Evolutionary conservation across 2,113 vertebrate species (phyloP).

Genomic region (Caloenas nicobarica): DNA sequence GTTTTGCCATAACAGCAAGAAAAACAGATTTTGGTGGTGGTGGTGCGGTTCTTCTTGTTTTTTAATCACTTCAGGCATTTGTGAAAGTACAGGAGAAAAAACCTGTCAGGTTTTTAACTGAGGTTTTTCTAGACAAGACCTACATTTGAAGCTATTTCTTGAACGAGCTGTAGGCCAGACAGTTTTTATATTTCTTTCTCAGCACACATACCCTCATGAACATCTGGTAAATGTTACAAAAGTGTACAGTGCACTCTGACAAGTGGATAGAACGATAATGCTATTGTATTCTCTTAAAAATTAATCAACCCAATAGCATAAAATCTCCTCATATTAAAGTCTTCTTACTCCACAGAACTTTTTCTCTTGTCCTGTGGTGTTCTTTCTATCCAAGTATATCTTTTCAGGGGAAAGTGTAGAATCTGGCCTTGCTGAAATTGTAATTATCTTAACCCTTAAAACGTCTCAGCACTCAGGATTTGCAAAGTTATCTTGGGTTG

Average conservation of each 20-base stretch:
- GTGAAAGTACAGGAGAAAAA: not conserved
- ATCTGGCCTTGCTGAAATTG: not conserved
- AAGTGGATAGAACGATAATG: not conserved
- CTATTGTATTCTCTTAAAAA: not conserved
- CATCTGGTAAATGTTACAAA: not conserved
- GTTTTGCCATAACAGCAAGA: not conserved
- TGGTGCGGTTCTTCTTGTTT: not conserved
- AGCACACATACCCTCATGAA: not conserved
- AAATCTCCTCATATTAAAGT: not conserved
- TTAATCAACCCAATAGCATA: not conserved
- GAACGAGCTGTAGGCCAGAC: not conserved
- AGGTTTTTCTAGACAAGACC: not conserved
- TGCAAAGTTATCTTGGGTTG: not conserved
- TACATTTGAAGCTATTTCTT: not conserved
- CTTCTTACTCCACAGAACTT: not conserved
- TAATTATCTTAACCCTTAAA: not conserved
- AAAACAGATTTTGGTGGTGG: not conserved
- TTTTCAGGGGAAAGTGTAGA: not conserved
- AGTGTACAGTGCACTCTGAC: not conserved
- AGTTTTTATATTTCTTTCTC: not conserved
- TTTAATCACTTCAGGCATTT: not conserved
- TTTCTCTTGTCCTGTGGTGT: not conserved
- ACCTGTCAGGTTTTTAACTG: not conserved
- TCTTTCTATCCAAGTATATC: not conserved
- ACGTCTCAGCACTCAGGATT: not conserved